Conservation (phyloP, 92 coral and sea anemone genomes). For the Parazoanthus darwini region DNA sequence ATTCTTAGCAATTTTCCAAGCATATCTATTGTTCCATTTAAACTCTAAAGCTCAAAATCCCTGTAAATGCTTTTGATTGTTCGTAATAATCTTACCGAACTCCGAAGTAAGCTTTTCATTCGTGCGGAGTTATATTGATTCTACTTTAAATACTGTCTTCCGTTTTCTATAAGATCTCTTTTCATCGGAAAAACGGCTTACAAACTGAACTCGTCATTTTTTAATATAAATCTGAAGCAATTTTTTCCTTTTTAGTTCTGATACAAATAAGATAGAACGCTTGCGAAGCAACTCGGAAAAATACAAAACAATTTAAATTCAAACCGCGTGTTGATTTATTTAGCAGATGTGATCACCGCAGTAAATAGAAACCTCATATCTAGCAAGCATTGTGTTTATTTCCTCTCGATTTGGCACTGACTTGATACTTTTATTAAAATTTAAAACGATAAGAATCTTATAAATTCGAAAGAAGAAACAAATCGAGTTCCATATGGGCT, state of each 20-base stretch:
- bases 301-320: neutral
- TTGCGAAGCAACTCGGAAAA: neutral
- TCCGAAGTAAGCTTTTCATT: neutral
- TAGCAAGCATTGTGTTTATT: neutral
- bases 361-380: neutral
- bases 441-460: neutral
- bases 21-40: neutral
- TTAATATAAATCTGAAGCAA: neutral
- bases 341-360: neutral
- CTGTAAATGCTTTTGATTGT: neutral
- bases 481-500: neutral
- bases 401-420: neutral
- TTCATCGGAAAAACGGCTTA: neutral
- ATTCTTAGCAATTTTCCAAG: neutral
- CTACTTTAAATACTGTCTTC: too few species aligned
- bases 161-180: too few species aligned
- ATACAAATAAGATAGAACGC: neutral
- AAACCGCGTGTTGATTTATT: neutral
- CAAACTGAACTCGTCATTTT: neutral
- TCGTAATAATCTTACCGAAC: too few species aligned
- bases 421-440: neutral
- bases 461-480: neutral
- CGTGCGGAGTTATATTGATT: neutral
- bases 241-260: neutral
- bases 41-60: neutral